Evolutionary conservation across 2,113 vertebrate species (phyloP), one percentile per base, ranked within the genome.

Genomic region (Chionis minor): DNA sequence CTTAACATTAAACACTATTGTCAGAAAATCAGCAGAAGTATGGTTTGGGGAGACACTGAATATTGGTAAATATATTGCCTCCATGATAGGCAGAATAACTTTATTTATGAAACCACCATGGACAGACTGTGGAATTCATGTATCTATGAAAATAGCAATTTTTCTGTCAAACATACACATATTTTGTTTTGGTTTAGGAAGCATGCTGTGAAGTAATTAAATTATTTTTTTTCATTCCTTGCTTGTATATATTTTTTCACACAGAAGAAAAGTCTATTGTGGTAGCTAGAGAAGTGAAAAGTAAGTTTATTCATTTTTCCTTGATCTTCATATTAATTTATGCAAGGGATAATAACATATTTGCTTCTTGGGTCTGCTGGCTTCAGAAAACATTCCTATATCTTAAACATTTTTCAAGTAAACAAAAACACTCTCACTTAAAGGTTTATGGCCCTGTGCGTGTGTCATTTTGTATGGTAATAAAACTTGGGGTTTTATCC

Each of bases 201-300:
- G 70, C 42, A 51, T 47, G 7, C 2, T 56, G 17, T 62, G 30
- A 1, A 54, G 26, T 51, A 74, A 75, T 96, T 92, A 62, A 96
- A 96, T 91, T 92, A 88, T 81, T 90, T 72, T 51, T 88, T 94
- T 35, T 74, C n/a, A 72, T 96, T 85, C 66, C 23, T 6, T 74
- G n/a, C 86, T 90, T 96, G 30, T 30, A 14, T 86, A 42, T 81
- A 69, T 96, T 91, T 97, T 91, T 81, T 74, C 83, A 91, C 82
- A 44, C 81, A 96, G 96, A 95, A 96, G 94, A 97, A 94, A 97
- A 97, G 52, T 67, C 93, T 81, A 49, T 65, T 94, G 71, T 91
- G 67, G 94, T 58, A 82, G 27, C 65, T 86, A 94, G 58, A 86
- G 93, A 96, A 96, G 45, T 75, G 35, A 92, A 97, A 97, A 97